A percentile compares a stretch with the other conserved stretches of the same genome.
Evolutionary conservation across 2,113 vertebrate genomes (phyloP).

Genomic region (Lathamus discolor): DNA sequence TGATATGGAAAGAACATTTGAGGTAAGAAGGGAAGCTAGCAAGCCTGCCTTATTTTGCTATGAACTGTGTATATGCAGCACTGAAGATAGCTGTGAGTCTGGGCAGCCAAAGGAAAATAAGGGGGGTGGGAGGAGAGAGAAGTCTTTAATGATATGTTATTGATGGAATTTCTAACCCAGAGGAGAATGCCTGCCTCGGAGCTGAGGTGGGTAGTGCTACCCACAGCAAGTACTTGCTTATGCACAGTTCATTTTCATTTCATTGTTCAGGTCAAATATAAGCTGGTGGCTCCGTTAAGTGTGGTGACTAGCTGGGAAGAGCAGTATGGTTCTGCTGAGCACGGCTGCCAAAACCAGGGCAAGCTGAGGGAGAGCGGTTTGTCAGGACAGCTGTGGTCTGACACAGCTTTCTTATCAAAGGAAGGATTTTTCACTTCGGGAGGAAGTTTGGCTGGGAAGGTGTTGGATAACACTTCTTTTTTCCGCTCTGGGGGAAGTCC

Average conservation of each 20-base stretch:
- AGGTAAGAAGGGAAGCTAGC: neutral
- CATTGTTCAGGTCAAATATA: neutral
- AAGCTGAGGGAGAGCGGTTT: neutral
- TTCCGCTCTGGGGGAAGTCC: neutral
- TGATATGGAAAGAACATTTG: neutral
- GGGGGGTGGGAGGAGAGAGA: neutral
- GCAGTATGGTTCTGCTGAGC: neutral
- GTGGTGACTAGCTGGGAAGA: neutral
- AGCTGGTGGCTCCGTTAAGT: neutral
- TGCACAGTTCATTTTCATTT: neutral
- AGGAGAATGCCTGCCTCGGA: neutral
- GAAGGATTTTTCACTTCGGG: constrained; percentile 47
- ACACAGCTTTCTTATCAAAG: constrained; percentile 38
- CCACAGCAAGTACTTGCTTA: neutral
- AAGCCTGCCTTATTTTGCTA: constrained; percentile 39
- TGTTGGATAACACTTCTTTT: neutral
- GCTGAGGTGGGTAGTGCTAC: neutral
- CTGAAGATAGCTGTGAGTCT: neutral
- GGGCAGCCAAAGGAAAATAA: neutral
- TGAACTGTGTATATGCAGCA: neutral
- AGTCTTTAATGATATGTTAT: neutral
- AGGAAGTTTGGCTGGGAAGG: constrained; percentile 44
- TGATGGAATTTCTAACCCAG: constrained; percentile 16
- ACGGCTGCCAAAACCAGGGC: neutral
- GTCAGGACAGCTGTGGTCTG: neutral